These are phyloP conservation scores for Platichthys stellatus DNA, from an alignment of 2,113 vertebrate species.

Conservation along the genomic window DNA sequence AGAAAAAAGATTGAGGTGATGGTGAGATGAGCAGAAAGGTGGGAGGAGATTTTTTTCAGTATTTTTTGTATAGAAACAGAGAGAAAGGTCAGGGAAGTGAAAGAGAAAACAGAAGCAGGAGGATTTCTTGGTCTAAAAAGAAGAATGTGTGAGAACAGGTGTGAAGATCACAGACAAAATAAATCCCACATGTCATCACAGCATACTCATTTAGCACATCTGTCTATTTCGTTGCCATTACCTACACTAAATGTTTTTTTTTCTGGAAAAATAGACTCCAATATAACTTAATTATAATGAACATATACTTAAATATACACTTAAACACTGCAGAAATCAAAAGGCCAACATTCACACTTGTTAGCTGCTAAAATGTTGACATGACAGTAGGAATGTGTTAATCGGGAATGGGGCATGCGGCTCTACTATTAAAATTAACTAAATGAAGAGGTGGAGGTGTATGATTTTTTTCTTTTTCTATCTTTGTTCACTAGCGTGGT, in stretches of 20 bases:
- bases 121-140: slow-evolving; percentile 55
- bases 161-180: slow-evolving; percentile 52
- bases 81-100: slow-evolving; percentile 62
- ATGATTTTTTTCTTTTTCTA: not conserved
- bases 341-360: slow-evolving; percentile 27
- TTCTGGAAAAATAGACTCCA: slow-evolving; percentile 48
- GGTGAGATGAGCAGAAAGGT: slow-evolving; percentile 75
- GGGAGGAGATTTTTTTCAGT: not conserved
- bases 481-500: not conserved
- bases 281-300: slow-evolving; percentile 60
- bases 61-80: slow-evolving; percentile 31
- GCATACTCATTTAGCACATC: slow-evolving; percentile 9
- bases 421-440: slow-evolving; percentile 11
- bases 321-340: slow-evolving; percentile 32
- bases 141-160: slow-evolving; percentile 64
- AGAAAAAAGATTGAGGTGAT: slow-evolving; percentile 80
- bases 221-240: not conserved
- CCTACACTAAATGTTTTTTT: not conserved
- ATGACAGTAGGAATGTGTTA: slow-evolving; percentile 28
- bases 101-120: slow-evolving; percentile 63
- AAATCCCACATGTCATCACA: slow-evolving; percentile 28
- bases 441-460: slow-evolving; percentile 24
- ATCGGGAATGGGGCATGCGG: slow-evolving; percentile 36
- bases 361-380: slow-evolving; percentile 6
- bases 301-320: slow-evolving; percentile 16